Base-by-base conservation (phyloP, 2,797 vertebrate species). In the Gymnoscopelus braueri region DNA sequence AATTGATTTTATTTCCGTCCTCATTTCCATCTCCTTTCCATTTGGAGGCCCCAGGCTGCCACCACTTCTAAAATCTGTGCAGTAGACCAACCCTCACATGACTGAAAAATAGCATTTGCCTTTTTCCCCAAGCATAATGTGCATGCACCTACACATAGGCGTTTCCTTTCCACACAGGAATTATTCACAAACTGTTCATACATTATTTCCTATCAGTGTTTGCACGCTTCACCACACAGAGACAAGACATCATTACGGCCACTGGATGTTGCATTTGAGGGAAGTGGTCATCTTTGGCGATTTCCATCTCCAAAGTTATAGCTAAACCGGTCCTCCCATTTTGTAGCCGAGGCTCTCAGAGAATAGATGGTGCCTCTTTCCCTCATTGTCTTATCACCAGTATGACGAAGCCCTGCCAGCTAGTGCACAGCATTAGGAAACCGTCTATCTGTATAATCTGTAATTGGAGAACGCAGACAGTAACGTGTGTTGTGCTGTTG, bases 361-460 rank as follows among this genome's bases (percentile, higher is more conserved):
- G 58, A 67, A 23, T 69, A 85, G 81, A 76, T 71, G 69, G 67
- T 5, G 57, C 56, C 57, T 78, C 48, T 0, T 47, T 23, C 58
- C 68, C 44, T 26, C 29, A 73, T 72, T 77, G 65, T 86, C 77
- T 85, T 74, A 77, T 80, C 63, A 70, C 64, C 60, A 60, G 51
- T 65, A 71, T 60, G 51, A 71, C 63, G 66, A 54, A 47, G 65
- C 63, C 53, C 1, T 59, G 51, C 48, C 57, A 59, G 55, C 65
- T 12, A 50, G 53, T 60, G 39, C 7, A 9, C 15, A 61, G 65
- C 63, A 7, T 77, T 67, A 54, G 79, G 69, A 67, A 5, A 14
- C 67, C 29, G 65, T 81, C 71, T 78, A 49, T 69, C 47, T 77
- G 54, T 71, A 61, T 79, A 78, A 79, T 64, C 53, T 68, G 78